Evolutionary conservation across 2,888 invertebrate genomes (phyloP).

Genomic region (Lithodes maja): DNA sequence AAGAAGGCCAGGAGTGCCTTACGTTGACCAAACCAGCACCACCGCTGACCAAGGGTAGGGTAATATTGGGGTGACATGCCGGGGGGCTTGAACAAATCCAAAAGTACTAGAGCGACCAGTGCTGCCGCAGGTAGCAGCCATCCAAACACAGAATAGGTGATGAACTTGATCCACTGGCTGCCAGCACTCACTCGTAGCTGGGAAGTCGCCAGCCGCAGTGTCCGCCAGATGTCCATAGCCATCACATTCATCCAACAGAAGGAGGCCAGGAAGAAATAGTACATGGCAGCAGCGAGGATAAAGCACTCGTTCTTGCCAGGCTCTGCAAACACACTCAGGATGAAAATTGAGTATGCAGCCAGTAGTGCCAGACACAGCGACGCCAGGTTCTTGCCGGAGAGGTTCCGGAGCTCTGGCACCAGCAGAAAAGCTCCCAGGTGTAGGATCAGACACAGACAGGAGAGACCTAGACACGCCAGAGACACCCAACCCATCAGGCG

Average conservation of each 20-base stretch:
- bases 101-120: conserved; percentile 74
- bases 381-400: conserved; percentile 78
- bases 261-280: conserved; percentile 77
- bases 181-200: conserved; percentile 76
- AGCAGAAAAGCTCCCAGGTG: conserved; percentile 76
- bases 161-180: conserved; percentile 75
- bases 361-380: conserved; percentile 77
- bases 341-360: conserved; percentile 76
- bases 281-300: conserved; percentile 75
- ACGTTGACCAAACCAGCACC: conserved; percentile 78
- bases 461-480: conserved; percentile 76
- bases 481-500: conserved; percentile 75
- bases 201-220: conserved; percentile 75
- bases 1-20: conserved; percentile 77
- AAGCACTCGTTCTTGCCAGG: conserved; percentile 73
- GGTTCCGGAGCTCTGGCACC: conserved; percentile 76
- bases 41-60: conserved; percentile 76
- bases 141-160: conserved; percentile 75
- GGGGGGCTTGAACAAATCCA: conserved; percentile 73
- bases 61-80: conserved; percentile 72
- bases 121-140: conserved; percentile 75
- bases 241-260: conserved; percentile 79
- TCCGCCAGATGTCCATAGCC: conserved; percentile 77
- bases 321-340: conserved; percentile 74
- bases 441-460: conserved; percentile 76